Conservation (phyloP, 2,113 vertebrate genomes). For the Laticauda colubrina region DNA sequence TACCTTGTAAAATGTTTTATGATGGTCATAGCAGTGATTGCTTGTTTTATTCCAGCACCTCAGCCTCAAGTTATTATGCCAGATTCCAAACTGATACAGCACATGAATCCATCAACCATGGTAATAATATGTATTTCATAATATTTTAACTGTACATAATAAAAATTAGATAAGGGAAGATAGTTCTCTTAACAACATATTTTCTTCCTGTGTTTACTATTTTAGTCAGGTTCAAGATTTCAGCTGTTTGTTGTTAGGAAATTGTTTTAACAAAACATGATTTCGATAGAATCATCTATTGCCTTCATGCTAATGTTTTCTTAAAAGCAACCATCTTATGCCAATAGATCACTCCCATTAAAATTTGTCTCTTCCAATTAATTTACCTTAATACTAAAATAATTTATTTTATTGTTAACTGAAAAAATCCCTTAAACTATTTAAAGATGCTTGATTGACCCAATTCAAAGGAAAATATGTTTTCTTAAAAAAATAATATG, state of each 20-base stretch:
- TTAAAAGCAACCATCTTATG: background rate
- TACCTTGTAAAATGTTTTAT: conserved; percentile 17
- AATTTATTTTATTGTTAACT: background rate
- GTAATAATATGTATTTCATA: conserved; percentile 68
- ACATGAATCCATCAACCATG: conserved; percentile 94
- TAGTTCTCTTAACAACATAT: background rate
- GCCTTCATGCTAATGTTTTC: background rate
- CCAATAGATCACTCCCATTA: background rate
- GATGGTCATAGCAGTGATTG: accelerated
- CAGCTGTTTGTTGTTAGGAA: background rate
- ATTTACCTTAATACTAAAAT: background rate
- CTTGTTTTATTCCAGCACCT: conserved; percentile 71
- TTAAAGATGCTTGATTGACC: background rate
- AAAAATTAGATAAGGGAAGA: background rate
- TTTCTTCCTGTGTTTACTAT: background rate
- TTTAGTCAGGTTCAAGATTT: background rate
- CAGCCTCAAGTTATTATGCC: conserved; percentile 96
- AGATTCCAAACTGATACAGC: conserved; percentile 90
- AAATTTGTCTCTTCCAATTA: background rate
- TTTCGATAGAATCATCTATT: background rate
- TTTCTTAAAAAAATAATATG: background rate
- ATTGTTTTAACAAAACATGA: background rate
- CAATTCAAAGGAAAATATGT: background rate
- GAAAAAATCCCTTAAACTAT: background rate
- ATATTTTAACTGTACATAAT: background rate